Percentiles rank a stretch among this genome's conserved stretches.
phyloP scores from a whole-genome alignment of 2,888 invertebrate genomes.

The Lobophora halterata region DNA sequence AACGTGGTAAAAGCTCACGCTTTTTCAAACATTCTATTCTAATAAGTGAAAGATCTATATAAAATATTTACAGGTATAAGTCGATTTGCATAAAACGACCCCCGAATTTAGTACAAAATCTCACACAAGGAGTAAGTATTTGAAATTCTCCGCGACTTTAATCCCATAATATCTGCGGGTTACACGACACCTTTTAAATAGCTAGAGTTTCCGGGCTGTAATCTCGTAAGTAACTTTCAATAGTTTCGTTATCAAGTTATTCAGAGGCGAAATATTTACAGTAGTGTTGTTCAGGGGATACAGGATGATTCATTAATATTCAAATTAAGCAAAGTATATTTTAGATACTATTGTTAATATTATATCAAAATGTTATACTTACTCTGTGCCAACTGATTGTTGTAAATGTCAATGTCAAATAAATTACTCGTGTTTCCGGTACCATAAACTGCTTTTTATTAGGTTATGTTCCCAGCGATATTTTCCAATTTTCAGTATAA shows the following conservation, averaged over 20 bases:
- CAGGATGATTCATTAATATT: too few relatives aligned
- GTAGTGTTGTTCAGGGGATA: constrained; percentile 40
- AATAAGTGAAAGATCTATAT: too few relatives aligned
- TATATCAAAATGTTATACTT: too few relatives aligned
- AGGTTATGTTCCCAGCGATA: background rate
- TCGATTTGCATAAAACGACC: constrained; percentile 67
- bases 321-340: too few relatives aligned
- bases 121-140: constrained; percentile 48
- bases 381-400: too few relatives aligned
- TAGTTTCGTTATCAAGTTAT: constrained; percentile 51
- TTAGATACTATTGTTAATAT: too few relatives aligned
- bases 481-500: background rate
- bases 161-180: constrained; percentile 34
- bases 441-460: too few relatives aligned
- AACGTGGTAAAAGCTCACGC: too few relatives aligned
- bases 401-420: too few relatives aligned
- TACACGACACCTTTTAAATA: constrained; percentile 31
- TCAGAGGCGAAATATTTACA: constrained; percentile 11
- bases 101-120: constrained; percentile 49
- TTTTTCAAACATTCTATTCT: too few relatives aligned
- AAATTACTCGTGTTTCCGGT: too few relatives aligned
- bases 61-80: too few relatives aligned
- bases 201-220: constrained; percentile 36
- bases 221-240: constrained; percentile 72
- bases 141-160: constrained; percentile 47